Evolutionary conservation across 2,113 vertebrate genomes (phyloP).

Genomic region (Tichodroma muraria): DNA sequence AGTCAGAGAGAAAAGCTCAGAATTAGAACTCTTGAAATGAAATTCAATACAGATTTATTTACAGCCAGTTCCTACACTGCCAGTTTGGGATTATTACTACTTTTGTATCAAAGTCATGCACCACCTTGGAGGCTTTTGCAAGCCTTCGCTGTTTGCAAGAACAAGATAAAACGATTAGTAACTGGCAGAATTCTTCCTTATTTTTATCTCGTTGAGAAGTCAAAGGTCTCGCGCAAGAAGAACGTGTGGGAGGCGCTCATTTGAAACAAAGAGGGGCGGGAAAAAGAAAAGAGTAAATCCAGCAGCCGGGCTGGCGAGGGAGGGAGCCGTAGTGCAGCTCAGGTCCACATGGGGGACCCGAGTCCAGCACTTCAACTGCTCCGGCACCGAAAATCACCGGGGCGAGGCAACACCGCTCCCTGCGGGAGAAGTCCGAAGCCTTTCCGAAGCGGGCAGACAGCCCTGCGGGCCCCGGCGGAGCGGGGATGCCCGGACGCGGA

Average conservation of each 20-base stretch:
- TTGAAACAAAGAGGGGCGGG: background rate
- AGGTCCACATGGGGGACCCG: conserved; percentile 36
- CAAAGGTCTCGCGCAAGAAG: background rate
- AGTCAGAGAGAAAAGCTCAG: background rate
- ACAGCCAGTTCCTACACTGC: background rate
- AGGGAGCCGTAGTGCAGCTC: conserved; percentile 9
- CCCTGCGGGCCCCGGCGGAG: no score
- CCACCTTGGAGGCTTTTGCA: background rate
- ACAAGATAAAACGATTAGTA: background rate
- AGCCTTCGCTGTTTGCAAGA: background rate
- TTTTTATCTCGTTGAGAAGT: background rate
- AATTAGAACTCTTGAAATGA: background rate
- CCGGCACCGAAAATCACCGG: background rate
- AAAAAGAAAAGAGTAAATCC: background rate
- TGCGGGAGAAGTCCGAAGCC: background rate
- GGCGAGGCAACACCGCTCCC: background rate
- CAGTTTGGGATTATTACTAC: background rate
- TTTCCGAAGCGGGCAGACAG: background rate
- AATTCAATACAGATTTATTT: background rate
- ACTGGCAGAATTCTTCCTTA: background rate
- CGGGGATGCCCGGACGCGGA: no score
- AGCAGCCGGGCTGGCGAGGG: background rate
- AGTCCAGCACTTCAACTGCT: background rate
- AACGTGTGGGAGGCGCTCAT: background rate
- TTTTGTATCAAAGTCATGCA: background rate